Conservation (phyloP, 2,797 vertebrate species). For the Rhinoraja longicauda region DNA sequence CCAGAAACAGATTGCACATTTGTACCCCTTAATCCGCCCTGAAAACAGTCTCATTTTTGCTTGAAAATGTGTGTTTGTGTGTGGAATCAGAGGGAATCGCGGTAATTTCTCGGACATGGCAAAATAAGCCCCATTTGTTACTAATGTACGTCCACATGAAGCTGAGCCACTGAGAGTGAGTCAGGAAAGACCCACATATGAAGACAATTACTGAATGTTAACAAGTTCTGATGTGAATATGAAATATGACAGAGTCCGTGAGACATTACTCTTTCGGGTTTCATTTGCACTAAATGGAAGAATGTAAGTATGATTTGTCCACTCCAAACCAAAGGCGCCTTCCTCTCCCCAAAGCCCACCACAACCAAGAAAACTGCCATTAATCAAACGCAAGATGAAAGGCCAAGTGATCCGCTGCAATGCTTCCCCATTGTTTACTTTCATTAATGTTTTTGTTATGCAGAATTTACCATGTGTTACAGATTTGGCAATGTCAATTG, state of each 20-base stretch:
- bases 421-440: constrained; percentile 19
- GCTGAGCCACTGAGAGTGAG: neutral
- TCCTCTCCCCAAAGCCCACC: neutral
- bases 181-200: neutral
- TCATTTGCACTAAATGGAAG: neutral
- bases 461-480: constrained; percentile 27
- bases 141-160: neutral
- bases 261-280: neutral
- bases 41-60: neutral
- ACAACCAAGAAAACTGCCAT: constrained; percentile 15
- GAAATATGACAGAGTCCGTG: constrained; percentile 28
- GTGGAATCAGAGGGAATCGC: neutral
- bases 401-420: neutral
- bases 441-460: neutral
- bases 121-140: neutral
- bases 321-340: constrained; percentile 6
- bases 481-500: constrained; percentile 20
- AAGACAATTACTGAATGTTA: constrained; percentile 15
- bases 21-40: neutral
- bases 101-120: neutral
- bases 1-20: neutral
- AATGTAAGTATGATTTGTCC: neutral
- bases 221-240: constrained; percentile 28
- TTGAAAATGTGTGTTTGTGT: neutral
- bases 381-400: constrained; percentile 16